phyloP scores from a whole-genome alignment of 2,113 vertebrate species.

The Gymnogyps californianus region DNA sequence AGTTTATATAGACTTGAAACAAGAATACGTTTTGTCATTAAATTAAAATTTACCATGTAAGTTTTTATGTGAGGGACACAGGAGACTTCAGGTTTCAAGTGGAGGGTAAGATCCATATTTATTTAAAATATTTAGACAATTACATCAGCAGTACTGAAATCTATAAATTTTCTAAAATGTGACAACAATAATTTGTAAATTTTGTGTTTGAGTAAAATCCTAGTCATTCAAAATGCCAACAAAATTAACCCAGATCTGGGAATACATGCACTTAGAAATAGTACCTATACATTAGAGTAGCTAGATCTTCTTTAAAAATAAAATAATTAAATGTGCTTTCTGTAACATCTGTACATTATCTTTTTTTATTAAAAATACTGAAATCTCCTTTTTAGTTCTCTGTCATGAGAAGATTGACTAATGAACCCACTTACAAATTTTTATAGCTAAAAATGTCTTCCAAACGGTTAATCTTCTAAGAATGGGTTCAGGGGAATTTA shows the following conservation, averaged over 20 bases:
- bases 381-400: not conserved
- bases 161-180: not conserved
- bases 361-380: not conserved
- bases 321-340: not conserved
- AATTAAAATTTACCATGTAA: not conserved
- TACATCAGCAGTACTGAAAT: not conserved
- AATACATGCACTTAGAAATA: not conserved
- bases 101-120: not conserved
- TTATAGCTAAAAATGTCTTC: not conserved
- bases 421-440: not conserved
- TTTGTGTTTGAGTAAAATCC: not conserved
- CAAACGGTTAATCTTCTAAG: conserved; percentile 14
- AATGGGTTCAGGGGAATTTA: conserved; percentile 6
- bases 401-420: not conserved
- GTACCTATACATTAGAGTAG: not conserved
- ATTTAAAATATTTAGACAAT: not conserved
- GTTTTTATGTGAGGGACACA: not conserved
- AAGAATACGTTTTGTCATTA: not conserved
- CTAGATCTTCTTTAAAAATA: not conserved
- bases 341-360: not conserved
- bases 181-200: not conserved
- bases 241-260: not conserved
- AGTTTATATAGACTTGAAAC: not conserved
- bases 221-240: not conserved
- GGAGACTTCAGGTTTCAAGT: not conserved